A percentile compares a stretch with the other conserved stretches of the same genome.
Conservation (phyloP, 2,113 vertebrate species). For the Cairina moschata region DNA sequence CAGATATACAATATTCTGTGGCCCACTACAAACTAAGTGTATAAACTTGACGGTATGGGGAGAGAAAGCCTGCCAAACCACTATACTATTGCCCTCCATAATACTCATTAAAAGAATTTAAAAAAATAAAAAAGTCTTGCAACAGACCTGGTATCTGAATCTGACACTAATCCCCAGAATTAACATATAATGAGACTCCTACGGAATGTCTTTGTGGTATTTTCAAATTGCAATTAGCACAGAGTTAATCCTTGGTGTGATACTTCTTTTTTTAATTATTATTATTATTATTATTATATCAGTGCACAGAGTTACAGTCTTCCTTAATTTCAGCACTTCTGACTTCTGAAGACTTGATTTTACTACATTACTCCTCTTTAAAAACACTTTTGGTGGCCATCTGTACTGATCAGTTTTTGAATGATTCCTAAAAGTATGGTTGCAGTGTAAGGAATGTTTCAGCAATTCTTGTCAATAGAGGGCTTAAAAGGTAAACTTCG, state of each 20-base stretch:
- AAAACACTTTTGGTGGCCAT: accelerated
- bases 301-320: not conserved
- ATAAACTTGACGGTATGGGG: not conserved
- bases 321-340: not conserved
- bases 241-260: not conserved
- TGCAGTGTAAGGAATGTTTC: too few species aligned
- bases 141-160: not conserved
- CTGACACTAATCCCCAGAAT: not conserved
- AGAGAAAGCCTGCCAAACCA: not conserved
- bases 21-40: not conserved
- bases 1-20: not conserved
- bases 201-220: not conserved
- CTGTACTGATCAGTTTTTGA: not conserved
- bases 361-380: not conserved
- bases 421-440: not conserved
- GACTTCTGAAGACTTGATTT: not conserved
- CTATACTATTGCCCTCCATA: not conserved
- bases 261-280: not conserved
- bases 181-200: not conserved
- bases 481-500: too few species aligned
- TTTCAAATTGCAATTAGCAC: not conserved
- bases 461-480: too few species aligned
- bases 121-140: not conserved
- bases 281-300: not conserved
- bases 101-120: not conserved